Conservation (phyloP, 2,888 invertebrate genomes). For the Callyntrura guangdongensis region DNA sequence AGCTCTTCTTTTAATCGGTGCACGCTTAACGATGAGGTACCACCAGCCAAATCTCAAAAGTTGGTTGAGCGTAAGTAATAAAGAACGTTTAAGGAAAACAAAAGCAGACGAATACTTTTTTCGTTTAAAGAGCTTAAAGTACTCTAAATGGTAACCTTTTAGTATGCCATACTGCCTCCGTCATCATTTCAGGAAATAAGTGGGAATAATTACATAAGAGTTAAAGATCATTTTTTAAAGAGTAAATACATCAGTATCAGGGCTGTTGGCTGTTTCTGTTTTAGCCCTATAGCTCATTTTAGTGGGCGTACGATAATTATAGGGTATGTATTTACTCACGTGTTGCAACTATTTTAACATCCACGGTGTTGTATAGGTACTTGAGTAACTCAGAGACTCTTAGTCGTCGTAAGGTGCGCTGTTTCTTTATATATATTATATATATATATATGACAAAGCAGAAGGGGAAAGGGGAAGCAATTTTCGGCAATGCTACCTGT, state of each 20-base stretch:
- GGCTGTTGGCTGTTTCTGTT: background rate
- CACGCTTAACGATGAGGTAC: too few species aligned
- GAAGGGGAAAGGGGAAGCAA: background rate
- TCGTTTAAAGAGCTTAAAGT: too few species aligned
- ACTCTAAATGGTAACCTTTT: too few species aligned
- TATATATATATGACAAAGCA: background rate
- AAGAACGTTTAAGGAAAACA: too few species aligned
- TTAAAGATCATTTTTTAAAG: background rate
- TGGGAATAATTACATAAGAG: constrained; percentile 28
- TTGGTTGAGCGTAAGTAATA: too few species aligned
- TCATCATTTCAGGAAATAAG: background rate
- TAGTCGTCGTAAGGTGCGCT: background rate
- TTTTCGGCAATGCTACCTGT: constrained; percentile 19
- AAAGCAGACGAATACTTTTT: too few species aligned
- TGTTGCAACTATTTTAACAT: constrained; percentile 16
- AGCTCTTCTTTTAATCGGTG: too few species aligned
- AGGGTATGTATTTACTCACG: constrained; percentile 32
- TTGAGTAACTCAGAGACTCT: too few species aligned
- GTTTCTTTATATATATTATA: background rate
- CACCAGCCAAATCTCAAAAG: too few species aligned
- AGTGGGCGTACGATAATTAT: constrained; percentile 47
- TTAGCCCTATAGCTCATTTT: constrained; percentile 26
- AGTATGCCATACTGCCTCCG: background rate
- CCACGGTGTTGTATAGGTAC: too few species aligned
- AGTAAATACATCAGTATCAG: background rate